Evolutionary conservation across 2,888 invertebrate genomes (phyloP), one percentile per base, ranked within the genome.

Genomic region (Charanyca ferruginea): DNA sequence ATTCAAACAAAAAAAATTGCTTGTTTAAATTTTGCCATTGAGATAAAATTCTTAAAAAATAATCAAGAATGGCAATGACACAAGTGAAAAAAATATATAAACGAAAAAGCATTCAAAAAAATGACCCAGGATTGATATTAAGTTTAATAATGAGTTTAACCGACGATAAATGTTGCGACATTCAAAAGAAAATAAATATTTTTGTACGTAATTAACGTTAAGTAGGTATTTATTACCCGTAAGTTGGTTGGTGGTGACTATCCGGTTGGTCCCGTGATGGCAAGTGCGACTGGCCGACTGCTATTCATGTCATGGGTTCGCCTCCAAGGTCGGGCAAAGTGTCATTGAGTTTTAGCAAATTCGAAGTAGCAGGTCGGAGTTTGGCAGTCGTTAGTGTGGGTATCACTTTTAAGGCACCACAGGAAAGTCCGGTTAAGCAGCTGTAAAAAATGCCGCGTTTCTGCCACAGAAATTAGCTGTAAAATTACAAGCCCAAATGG

Each of bases 151-250:
- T 96, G 89, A 94, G 89, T 74, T 88, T 97, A 7, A 92, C 89
- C 42, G 96, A 96, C 64, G 92, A 93, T 18, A 89, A 84, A 64
- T 95, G 95, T 62, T 89, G 91, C 52, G 90, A 92, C 57, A 87
- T 97, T 23, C 97, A 97, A 87, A 92, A 92, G 22, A 96, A 96
- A 92, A 91, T 97, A 53, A 97, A 97, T 86, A 87, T 85, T 76
- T 82, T 83, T 68, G 82, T 97, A 96, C 81, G 97, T 97, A 91
- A 93, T 95, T 13, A 25, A 41, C 11, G 0, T 4, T 9, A 41
- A 3, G 20, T 42, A 38, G n/a, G n/a, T n/a, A 6, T 16, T 48
- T 5, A 2, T n/a, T 13, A 16, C 38, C n/a, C n/a, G 1, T 20
- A 23, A 20, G 4, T n/a, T 23, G 8, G 3, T 25, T 20, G 0